Conservation (phyloP, 2,797 vertebrate species). For the Leptatherina wallacei region DNA sequence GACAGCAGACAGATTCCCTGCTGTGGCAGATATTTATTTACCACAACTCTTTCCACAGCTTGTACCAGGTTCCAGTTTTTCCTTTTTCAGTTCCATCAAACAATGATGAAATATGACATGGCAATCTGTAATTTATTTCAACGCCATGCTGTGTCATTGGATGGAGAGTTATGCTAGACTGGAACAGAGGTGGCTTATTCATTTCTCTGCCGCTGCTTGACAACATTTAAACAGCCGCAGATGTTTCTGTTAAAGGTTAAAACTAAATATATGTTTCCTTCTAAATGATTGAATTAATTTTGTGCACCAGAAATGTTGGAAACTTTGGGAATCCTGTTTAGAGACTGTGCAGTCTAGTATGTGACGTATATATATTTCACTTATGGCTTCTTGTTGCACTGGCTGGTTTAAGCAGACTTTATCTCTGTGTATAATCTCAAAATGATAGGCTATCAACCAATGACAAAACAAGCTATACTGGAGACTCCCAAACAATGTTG, state of each 20-base stretch:
- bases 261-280: background rate
- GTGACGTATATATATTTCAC: background rate
- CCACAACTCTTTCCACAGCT: slow-evolving; percentile 35
- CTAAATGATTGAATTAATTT: background rate
- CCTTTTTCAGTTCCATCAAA: slow-evolving; percentile 39
- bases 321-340: background rate
- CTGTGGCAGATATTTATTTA: slow-evolving; percentile 11
- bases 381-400: background rate
- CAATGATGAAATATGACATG: slow-evolving; percentile 57
- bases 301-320: background rate
- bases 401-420: background rate
- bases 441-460: background rate
- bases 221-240: slow-evolving; percentile 25
- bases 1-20: slow-evolving; percentile 16
- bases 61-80: slow-evolving; percentile 38
- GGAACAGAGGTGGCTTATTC: slow-evolving; percentile 40
- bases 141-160: slow-evolving; percentile 35
- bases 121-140: slow-evolving; percentile 39
- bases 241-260: slow-evolving; percentile 9
- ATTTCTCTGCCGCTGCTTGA: slow-evolving; percentile 25
- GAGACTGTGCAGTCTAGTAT: background rate
- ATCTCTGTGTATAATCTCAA: background rate
- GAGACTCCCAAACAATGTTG: no score
- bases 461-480: background rate
- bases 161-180: slow-evolving; percentile 21